Evolutionary conservation across 2,888 invertebrate species (phyloP).

Genomic region (Idaea biselata): DNA sequence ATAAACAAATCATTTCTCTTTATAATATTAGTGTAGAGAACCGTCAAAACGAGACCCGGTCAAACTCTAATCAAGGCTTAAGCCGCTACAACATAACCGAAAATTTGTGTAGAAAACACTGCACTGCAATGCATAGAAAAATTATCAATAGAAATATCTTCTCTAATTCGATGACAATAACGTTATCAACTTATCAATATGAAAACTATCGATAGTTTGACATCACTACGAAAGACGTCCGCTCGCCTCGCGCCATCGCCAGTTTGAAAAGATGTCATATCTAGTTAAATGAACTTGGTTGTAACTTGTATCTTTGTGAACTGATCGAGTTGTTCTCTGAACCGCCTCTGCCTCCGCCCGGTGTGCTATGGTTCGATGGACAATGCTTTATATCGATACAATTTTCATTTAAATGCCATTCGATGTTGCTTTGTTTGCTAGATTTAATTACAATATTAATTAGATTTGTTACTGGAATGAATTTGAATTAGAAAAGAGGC

Average conservation of each 20-base stretch:
- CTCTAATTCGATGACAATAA: not conserved
- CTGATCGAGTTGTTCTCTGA: slow-evolving; percentile 8
- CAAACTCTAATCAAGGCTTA: too few relatives aligned
- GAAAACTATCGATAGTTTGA: slow-evolving; percentile 15
- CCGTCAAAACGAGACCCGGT: too few relatives aligned
- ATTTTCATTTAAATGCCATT: not conserved
- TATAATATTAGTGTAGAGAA: too few relatives aligned
- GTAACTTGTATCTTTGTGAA: slow-evolving; percentile 16
- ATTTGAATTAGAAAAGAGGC: not conserved
- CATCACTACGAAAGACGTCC: not conserved
- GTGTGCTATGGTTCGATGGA: not conserved
- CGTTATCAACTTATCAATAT: slow-evolving; percentile 14
- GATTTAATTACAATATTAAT: not conserved
- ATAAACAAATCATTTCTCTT: too few relatives aligned
- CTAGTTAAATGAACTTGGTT: slow-evolving; percentile 27
- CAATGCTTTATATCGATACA: not conserved
- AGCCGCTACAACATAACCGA: too few relatives aligned
- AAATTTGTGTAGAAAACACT: too few relatives aligned
- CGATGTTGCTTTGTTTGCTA: not conserved
- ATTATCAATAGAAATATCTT: too few relatives aligned
- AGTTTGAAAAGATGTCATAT: slow-evolving; percentile 11
- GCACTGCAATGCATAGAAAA: too few relatives aligned
- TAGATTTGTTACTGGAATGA: not conserved
- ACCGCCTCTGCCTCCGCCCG: not conserved
- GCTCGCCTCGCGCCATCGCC: not conserved